Base-by-base conservation (phyloP, 2,888 invertebrate genomes). In the Camptogramma bilineatum region DNA sequence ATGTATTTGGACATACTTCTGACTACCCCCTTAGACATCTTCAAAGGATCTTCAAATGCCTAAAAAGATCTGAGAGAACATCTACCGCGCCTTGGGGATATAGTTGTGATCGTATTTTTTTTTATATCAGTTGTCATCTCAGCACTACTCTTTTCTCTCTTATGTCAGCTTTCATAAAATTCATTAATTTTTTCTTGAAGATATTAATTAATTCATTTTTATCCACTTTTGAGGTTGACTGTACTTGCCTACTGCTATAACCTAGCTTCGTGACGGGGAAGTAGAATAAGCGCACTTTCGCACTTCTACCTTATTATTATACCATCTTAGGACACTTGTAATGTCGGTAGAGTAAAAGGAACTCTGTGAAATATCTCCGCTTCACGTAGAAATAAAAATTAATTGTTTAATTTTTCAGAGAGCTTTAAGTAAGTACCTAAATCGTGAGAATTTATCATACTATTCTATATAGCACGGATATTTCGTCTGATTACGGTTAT, bases 181-280 rank as follows among this genome's bases (percentile, higher is more conserved):
- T 21, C 21, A 2, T 21, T 21, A 21, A 4, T 21, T 21, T 21
- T 21, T 21, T 21, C 21, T 2, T 21, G 4, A 31, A 31, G 31
- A 4, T 24, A 24, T 31, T 8, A 31, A 8, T 31, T 4, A 9
- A 31, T 31, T 31, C 4, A 5, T 4, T 31, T 31, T 4, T 31
- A 31, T 31, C 7, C 10, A 31, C 8, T 2, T 39, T 13, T 13
- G 13, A 13, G 13, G 34, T 39, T 13, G 34, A 13, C 34, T 39
- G 34, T 39, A 39, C 13, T 13, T 9, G 2, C 31, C 31, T 39
- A 13, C 34, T 28, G 31, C 31, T 52, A 28, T 28, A 44, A 57
- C 34, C 52, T 44, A 34, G 56, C 56, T 51, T 64, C 64, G 64
- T 64, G 64, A 64, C 56, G 42, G 42, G 64, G 64, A 64, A 64